Conservation (phyloP, 2,888 invertebrate species). For the Neoitamus cyanurus region DNA sequence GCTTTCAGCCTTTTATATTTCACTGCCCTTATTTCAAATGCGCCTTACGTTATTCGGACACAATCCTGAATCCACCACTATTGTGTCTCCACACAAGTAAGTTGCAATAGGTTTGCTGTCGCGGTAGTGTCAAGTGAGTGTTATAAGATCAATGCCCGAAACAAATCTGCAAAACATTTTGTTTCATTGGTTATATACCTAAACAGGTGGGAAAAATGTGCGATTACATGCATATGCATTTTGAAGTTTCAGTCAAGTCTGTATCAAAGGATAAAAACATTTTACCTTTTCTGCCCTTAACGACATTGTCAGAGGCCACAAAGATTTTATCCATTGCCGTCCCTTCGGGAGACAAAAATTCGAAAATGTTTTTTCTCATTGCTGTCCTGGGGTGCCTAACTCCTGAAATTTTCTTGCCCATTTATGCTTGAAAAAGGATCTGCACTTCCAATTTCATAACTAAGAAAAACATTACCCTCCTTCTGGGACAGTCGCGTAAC, state of each 20-base stretch:
- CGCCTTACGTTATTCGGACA: constrained; percentile 67
- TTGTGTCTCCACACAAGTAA: constrained; percentile 88
- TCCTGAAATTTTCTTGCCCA: constrained; percentile 80
- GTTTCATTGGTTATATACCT: background rate
- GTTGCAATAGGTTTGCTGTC: constrained; percentile 90
- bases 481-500: too few relatives aligned
- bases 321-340: constrained; percentile 86
- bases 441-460: constrained; percentile 75
- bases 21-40: too few relatives aligned
- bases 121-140: constrained; percentile 87
- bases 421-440: constrained; percentile 81
- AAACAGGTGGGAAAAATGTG: background rate
- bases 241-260: constrained; percentile 88
- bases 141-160: constrained; percentile 84
- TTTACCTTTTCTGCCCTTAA: constrained; percentile 93
- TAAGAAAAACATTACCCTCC: too few relatives aligned
- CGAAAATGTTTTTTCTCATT: background rate
- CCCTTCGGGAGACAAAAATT: constrained; percentile 64
- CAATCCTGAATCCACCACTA: constrained; percentile 83
- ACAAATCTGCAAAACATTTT: constrained; percentile 73
- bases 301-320: constrained; percentile 84
- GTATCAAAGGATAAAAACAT: constrained; percentile 92
- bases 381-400: constrained; percentile 74
- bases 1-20: too few relatives aligned
- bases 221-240: constrained; percentile 83